Base-by-base conservation (phyloP, 2,888 invertebrate genomes). In the Drosophila peninsularis region DNA sequence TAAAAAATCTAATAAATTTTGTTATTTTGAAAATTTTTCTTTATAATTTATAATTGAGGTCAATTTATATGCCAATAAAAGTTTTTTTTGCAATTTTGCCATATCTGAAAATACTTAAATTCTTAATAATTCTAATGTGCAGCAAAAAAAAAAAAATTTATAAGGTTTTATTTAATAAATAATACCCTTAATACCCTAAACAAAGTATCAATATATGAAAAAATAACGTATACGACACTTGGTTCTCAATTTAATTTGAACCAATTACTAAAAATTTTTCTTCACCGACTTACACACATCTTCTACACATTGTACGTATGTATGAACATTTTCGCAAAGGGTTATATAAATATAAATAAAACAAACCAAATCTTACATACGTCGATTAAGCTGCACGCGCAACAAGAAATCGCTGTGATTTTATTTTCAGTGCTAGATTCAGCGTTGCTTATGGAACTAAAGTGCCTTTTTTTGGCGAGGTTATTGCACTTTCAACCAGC, bases 401-500 rank as follows among this genome's bases (percentile, higher is more conserved):
- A 41, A 52, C 32, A 45, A 41, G 50, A 61, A 54, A 44, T 24
- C 39, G 37, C 14, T 30, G 6, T 30, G 21, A 57, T 21, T 47
- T 37, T 60, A 24, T 19, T 42, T 17, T 56, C 50, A 55, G 50
- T 55, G 55, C 55, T 60, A 57, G 58, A 69, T 42, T 60, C 44
- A 34, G 50, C 68, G 58, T 44, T 63, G 57, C 36, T 13, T 36
- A 30, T 57, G 55, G 45, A 62, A 83, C 69, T 63, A 62, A 64
- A 45, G 17, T 27, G 36, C 9, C 24, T 24, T 67, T 63, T 61
- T 54, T 62, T 56, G n/a, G 53, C 62, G 84, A 87, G 88, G 88
- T 88, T 88, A 88, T 90, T 88, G 88, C 88, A 88, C 88, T 89
- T 90, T 85, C 76, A 27, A 24, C 44, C 32, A 30, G 39, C 53